Percentiles rank a stretch among this genome's conserved stretches.
Conservation (phyloP, 2,797 vertebrate species). For the Chaunax sp. region DNA sequence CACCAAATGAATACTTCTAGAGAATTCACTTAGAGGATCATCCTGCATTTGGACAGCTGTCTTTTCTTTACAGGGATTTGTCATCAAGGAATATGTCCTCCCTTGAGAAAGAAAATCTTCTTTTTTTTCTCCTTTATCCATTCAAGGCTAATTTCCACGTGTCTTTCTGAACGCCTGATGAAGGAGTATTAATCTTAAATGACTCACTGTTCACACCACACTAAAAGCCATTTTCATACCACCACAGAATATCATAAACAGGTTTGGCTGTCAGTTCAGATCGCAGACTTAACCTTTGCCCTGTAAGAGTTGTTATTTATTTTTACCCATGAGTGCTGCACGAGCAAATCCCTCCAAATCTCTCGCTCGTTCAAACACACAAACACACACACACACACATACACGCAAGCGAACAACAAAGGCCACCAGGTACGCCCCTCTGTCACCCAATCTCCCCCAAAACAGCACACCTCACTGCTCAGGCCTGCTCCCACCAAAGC, state of each 20-base stretch:
- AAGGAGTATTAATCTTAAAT: slow-evolving; percentile 71
- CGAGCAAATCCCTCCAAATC: slow-evolving; percentile 78
- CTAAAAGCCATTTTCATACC: slow-evolving; percentile 32
- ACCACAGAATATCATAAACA: slow-evolving; percentile 59
- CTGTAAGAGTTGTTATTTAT: slow-evolving; percentile 68
- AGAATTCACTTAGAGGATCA: slow-evolving; percentile 68
- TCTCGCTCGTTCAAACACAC: slow-evolving; percentile 34
- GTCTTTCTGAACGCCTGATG: slow-evolving; percentile 61
- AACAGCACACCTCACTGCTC: slow-evolving; percentile 85
- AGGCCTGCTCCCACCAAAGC: slow-evolving; percentile 89
- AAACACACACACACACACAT: slow-evolving; percentile 23
- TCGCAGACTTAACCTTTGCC: slow-evolving; percentile 77
- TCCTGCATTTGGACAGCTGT: slow-evolving; percentile 72
- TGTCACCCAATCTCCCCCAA: slow-evolving; percentile 85
- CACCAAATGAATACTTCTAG: slow-evolving; percentile 55
- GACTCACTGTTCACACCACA: slow-evolving; percentile 29
- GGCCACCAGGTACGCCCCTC: slow-evolving; percentile 78
- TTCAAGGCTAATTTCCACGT: slow-evolving; percentile 69
- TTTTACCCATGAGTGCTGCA: slow-evolving; percentile 77
- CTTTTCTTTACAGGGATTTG: slow-evolving; percentile 74
- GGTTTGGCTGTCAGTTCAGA: slow-evolving; percentile 72
- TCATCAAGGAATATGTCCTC: slow-evolving; percentile 63
- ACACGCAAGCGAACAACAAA: slow-evolving; percentile 55
- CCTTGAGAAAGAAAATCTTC: slow-evolving; percentile 37
- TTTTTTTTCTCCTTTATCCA: slow-evolving; percentile 42